phyloP scores from a whole-genome alignment of 2,113 vertebrate species.

The Amblyopsis rosae region DNA sequence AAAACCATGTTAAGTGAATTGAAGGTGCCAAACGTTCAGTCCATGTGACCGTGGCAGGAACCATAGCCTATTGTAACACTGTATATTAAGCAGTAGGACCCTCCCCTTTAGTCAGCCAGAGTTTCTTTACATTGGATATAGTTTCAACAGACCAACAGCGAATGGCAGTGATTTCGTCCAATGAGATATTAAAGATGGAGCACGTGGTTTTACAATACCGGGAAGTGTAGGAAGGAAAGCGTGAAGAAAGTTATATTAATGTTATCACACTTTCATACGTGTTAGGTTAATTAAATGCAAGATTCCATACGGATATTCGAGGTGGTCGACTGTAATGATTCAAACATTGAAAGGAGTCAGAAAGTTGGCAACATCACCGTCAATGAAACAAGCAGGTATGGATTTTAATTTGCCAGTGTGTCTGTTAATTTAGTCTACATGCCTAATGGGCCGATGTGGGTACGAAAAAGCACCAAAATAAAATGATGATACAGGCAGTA shows the following conservation, averaged over 20 bases:
- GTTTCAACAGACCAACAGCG: too few relatives aligned
- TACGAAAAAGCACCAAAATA: too few relatives aligned
- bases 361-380: conserved; percentile 38
- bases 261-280: background rate
- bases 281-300: background rate
- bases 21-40: background rate
- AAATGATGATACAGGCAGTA: too few relatives aligned
- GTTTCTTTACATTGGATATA: background rate
- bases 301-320: background rate
- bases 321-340: conserved; percentile 45
- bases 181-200: conserved; percentile 1
- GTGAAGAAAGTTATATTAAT: background rate
- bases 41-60: too few relatives aligned
- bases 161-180: conserved; percentile 11
- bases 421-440: background rate
- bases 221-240: conserved; percentile 20
- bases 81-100: conserved; percentile 10
- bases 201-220: conserved; percentile 20
- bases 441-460: background rate
- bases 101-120: conserved; percentile 32
- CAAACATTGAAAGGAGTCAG: conserved; percentile 59
- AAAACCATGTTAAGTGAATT: background rate
- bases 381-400: conserved; percentile 67
- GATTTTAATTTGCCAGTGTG: background rate
- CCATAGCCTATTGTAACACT: too few relatives aligned